phyloP scores from a whole-genome alignment of 2,888 invertebrate genomes.

The Seira musarum region DNA sequence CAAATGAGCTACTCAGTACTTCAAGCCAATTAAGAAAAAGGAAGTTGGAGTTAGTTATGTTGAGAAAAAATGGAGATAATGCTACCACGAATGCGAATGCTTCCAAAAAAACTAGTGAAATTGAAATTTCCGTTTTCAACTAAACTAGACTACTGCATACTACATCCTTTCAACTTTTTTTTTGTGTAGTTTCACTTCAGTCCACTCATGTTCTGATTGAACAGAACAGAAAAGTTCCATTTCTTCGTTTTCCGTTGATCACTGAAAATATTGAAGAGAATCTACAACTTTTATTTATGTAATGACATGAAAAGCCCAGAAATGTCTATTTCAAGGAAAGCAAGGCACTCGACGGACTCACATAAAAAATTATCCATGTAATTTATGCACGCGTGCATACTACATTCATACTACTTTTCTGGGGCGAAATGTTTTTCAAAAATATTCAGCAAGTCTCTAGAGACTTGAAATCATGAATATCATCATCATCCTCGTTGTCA shows the following conservation, averaged over 20 bases:
- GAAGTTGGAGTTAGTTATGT: background rate
- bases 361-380: constrained; percentile 3
- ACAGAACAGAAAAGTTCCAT: too few species aligned
- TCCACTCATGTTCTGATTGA: too few species aligned
- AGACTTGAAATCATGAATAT: background rate
- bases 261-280: background rate
- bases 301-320: too few species aligned
- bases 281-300: background rate
- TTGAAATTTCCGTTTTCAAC: background rate
- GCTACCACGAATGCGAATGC: background rate
- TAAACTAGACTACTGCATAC: background rate
- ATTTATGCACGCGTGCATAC: background rate
- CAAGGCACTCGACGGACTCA: background rate
- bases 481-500: background rate
- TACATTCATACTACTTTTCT: background rate
- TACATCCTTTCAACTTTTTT: background rate
- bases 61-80: background rate
- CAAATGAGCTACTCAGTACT: constrained; percentile 4
- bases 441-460: background rate
- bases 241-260: background rate
- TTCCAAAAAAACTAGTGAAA: too few species aligned
- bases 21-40: background rate
- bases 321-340: too few species aligned
- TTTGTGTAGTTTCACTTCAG: too few species aligned
- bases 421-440: background rate